These are phyloP conservation scores for Epistrophella euchroma DNA, from an alignment of 2,888 invertebrate species.

Conservation along the genomic window DNA sequence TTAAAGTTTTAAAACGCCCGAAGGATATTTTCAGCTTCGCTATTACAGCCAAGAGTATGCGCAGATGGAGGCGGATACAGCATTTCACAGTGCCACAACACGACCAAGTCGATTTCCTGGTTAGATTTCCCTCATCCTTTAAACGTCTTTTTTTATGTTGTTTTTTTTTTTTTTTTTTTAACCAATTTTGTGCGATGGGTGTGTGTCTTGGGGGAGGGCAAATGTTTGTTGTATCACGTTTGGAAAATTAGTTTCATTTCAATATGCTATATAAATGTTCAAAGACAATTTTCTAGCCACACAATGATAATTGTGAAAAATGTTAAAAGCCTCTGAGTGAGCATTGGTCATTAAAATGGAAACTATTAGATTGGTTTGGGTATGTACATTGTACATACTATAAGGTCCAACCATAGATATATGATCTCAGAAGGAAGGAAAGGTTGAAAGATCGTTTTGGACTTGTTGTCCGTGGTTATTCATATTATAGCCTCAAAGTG, in stretches of 20 bases:
- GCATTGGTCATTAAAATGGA: slow-evolving; percentile 48
- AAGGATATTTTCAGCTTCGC: slow-evolving; percentile 44
- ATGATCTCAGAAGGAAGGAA: slow-evolving; percentile 16
- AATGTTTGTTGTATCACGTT: slow-evolving; percentile 59
- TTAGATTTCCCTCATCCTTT: slow-evolving; percentile 66
- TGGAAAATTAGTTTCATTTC: slow-evolving; percentile 59
- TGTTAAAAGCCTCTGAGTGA: slow-evolving; percentile 69
- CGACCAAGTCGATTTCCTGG: slow-evolving; percentile 66
- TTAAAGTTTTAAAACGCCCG: slow-evolving; percentile 70
- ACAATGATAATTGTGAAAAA: slow-evolving; percentile 73
- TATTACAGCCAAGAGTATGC: neutral
- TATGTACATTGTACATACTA: neutral
- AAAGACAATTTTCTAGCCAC: slow-evolving; percentile 66
- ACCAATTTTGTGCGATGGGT: slow-evolving; percentile 25
- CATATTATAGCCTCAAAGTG: slow-evolving; percentile 32
- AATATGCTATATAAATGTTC: slow-evolving; percentile 23
- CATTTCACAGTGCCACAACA: slow-evolving; percentile 45
- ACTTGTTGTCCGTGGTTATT: slow-evolving; percentile 33
- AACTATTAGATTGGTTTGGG: neutral
- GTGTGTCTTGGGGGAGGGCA: slow-evolving; percentile 38
- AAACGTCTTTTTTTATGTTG: slow-evolving; percentile 46
- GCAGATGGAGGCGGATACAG: slow-evolving; percentile 22
- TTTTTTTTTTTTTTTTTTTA: slow-evolving; percentile 14
- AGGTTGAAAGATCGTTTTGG: slow-evolving; percentile 33
- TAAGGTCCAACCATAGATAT: no score